These are phyloP conservation scores for Magallana nippona DNA, from an alignment of 2,888 invertebrate genomes.

Conservation along the genomic window DNA sequence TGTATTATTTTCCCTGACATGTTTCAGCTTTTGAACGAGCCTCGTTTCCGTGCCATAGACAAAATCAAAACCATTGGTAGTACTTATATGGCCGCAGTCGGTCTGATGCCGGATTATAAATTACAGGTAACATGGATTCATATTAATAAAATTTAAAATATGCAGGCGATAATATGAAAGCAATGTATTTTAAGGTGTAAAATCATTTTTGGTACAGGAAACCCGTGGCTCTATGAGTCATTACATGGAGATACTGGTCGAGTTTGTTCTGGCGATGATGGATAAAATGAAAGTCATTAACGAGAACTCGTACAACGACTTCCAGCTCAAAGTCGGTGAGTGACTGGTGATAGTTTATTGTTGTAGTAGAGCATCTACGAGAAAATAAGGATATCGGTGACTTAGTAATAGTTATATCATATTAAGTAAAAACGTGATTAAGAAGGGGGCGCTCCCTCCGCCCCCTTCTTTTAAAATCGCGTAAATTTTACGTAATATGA, in stretches of 20 bases:
- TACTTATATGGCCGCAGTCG: slow-evolving; percentile 95
- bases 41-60: slow-evolving; percentile 91
- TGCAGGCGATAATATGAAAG: too few species aligned
- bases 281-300: slow-evolving; percentile 92
- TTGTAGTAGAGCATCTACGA: too few species aligned
- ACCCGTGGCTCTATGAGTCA: slow-evolving; percentile 84
- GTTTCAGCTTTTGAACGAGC: slow-evolving; percentile 88
- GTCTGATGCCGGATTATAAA: slow-evolving; percentile 88
- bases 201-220: slow-evolving; percentile 77
- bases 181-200: neutral
- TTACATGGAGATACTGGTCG: slow-evolving; percentile 89
- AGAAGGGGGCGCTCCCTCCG: too few species aligned
- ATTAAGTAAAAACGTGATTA: too few species aligned
- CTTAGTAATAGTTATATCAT: too few species aligned
- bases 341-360: too few species aligned
- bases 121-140: slow-evolving; percentile 62
- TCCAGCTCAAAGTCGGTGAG: slow-evolving; percentile 91
- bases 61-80: slow-evolving; percentile 96
- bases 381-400: too few species aligned
- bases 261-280: slow-evolving; percentile 93
- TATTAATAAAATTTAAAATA: too few species aligned
- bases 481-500: too few species aligned
- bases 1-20: neutral
- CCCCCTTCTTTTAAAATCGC: too few species aligned
- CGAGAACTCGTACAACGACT: slow-evolving; percentile 95